These are phyloP conservation scores for Triops cancriformis DNA, from an alignment of 1,140 invertebrate species.

Conservation along the genomic window DNA sequence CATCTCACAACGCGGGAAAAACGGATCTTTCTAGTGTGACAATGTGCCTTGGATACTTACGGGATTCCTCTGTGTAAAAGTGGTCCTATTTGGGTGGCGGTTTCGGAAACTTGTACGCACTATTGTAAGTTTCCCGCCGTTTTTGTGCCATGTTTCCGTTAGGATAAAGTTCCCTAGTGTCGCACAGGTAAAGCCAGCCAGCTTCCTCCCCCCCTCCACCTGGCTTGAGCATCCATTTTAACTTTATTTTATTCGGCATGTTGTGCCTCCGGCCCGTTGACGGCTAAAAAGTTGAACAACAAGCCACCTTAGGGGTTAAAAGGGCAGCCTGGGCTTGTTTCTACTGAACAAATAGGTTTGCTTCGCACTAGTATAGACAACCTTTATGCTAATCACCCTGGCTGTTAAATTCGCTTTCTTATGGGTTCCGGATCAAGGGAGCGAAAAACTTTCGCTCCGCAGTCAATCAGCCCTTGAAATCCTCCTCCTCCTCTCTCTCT, in stretches of 20 bases:
- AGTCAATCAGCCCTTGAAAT: not conserved
- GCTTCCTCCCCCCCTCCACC: not conserved
- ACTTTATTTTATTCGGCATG: not conserved
- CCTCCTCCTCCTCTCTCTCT: not conserved
- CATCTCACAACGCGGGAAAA: no score
- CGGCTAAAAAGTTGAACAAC: not conserved
- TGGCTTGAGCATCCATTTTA: not conserved
- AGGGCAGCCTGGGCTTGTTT: not conserved
- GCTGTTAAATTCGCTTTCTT: not conserved
- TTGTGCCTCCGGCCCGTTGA: not conserved
- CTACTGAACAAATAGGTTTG: not conserved
- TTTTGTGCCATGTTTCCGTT: constrained; percentile 11
- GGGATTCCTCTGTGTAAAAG: not conserved
- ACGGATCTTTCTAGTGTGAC: no score
- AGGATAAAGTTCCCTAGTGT: not conserved
- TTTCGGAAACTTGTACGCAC: not conserved
- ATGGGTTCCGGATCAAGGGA: not conserved
- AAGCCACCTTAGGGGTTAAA: not conserved
- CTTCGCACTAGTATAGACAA: not conserved
- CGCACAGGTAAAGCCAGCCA: constrained; percentile 4
- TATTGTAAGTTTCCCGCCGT: not conserved
- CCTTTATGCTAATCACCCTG: not conserved
- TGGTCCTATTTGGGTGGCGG: not conserved
- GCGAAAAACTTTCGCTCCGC: not conserved
- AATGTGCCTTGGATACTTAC: no score